Evolutionary conservation across 92 coral and sea anemone genomes (phyloP), one percentile per base, ranked within the genome.

Genomic region (Pocillopora grandis): DNA sequence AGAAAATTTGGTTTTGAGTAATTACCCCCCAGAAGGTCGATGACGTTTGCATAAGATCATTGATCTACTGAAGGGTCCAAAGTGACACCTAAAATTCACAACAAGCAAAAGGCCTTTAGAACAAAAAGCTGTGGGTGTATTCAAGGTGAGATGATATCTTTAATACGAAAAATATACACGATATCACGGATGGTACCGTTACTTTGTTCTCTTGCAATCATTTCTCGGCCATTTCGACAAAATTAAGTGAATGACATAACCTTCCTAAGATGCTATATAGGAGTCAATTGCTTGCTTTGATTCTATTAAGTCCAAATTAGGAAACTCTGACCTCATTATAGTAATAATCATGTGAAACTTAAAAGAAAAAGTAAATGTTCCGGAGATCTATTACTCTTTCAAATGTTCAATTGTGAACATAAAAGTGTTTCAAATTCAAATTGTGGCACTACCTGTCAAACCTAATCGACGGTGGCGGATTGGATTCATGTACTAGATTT

Each of bases 41-140:
- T 81, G 85, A 81, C 85, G 77, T 81, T 60, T 70, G n/a, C 23
- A 81, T 81, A n/a, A 81, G 85, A 36, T 81, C 66, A 81, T 63
- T 71, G 52, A 19, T 59, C 59, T 70, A 5, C 42, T 12, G 42
- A 36, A 20, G 67, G 37, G 73, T 71, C 17, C 37, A 35, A 71
- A 60, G 17, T 36, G 58, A 17, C 68, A 55, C 60, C 68, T 33
- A 48, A 36, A 17, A 27, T 20, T 62, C 5, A 66, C 70, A 12
- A 42, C 60, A 55, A 52, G 42, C 55, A 20, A 52, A 59, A 20
- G 42, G 16, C 37, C 5, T 19, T 19, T 56, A 19, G 27, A 35
- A 23, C 19, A 58, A 31, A 33, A 58, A 59, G 18, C 18, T 35
- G 20, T 37, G 21, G 19, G 48, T 52, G 78, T 60, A 14, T 56